Evolutionary conservation across 2,888 invertebrate genomes (phyloP), one percentile per base, ranked within the genome.

Genomic region (Drosophila meridionalis): DNA sequence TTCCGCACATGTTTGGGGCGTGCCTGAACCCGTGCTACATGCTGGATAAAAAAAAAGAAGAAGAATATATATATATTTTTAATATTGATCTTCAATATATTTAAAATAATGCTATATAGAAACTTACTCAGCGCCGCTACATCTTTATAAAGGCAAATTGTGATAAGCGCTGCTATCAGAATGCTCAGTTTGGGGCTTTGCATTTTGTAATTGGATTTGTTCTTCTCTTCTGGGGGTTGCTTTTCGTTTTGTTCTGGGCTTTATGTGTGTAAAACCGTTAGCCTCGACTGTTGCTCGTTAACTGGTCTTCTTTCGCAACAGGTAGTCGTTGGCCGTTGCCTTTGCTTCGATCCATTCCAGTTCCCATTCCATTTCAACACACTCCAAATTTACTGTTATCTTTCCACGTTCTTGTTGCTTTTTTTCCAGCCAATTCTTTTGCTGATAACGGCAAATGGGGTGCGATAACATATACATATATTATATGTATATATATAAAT

Each of bases 141-240:
- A 28, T 42, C 30, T 38, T 47, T 45, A n/a, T 43, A 30, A 1
- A 56, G 34, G 38, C 64, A 40, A 12, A 68, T 48, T 42, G 80
- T 47, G 66, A 78, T 78, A 71, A 78, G 48, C 56, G 55, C 30
- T 32, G 64, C 72, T 55, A 80, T 52, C 30, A 80, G 43, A 64
- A 52, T 55, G 43, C 53, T 61, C 20, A 63, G n/a, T 61, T 67
- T 63, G n/a, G 40, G 34, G 42, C 4, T 47, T 3, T 47, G 38
- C 77, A 77, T 77, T 66, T 57, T 58, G 71, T 26, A 58, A 61
- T 45, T 38, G 4, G n/a, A 36, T 47, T 26, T 14, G 53, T 9
- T 42, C n/a, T 42, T 11, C 4, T 5, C 48, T 32, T 50, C 7
- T 14, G 47, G 26, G 26, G 14, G 28, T 1, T 7, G 12, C 9